Evolutionary conservation across 1,140 invertebrate genomes (phyloP).

Genomic region (Achroia grisella): DNA sequence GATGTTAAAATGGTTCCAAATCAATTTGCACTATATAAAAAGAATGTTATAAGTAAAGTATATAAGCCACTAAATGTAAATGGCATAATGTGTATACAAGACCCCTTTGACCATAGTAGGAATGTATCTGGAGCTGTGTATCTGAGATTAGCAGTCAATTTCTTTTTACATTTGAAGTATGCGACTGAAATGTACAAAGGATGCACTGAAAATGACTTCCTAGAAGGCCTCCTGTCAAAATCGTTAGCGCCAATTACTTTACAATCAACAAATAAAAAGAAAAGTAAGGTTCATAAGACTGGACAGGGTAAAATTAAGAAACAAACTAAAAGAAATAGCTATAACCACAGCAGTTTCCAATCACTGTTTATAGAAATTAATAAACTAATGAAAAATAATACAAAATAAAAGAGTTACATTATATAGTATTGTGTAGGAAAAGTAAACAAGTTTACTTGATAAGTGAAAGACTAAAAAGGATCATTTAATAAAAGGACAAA

Average conservation of each 20-base stretch:
- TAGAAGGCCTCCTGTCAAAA: slow-evolving; percentile 12
- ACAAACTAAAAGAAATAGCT: neutral
- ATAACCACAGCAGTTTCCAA: neutral
- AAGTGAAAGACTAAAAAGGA: too few relatives aligned
- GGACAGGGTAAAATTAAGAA: neutral
- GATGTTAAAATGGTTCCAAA: slow-evolving; percentile 38
- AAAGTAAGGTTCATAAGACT: neutral
- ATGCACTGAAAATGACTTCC: slow-evolving; percentile 6
- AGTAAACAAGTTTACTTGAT: too few relatives aligned
- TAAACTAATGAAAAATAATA: neutral
- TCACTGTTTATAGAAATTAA: neutral
- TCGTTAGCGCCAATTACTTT: neutral
- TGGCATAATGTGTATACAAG: slow-evolving; percentile 74
- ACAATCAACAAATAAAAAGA: neutral
- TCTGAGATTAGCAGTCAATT: slow-evolving; percentile 20
- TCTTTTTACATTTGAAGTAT: slow-evolving; percentile 17
- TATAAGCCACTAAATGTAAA: slow-evolving; percentile 46
- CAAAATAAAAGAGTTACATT: neutral
- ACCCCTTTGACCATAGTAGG: slow-evolving; percentile 76
- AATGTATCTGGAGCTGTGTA: slow-evolving; percentile 66
- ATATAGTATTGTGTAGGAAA: too few relatives aligned
- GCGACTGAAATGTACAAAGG: slow-evolving; percentile 18
- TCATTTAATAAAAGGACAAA: too few relatives aligned
- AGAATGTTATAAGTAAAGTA: slow-evolving; percentile 29
- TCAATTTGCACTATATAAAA: slow-evolving; percentile 60